A percentile compares a stretch with the other conserved stretches of the same genome.
Conservation (phyloP, 2,888 invertebrate genomes). For the Dryomyza anilis region DNA sequence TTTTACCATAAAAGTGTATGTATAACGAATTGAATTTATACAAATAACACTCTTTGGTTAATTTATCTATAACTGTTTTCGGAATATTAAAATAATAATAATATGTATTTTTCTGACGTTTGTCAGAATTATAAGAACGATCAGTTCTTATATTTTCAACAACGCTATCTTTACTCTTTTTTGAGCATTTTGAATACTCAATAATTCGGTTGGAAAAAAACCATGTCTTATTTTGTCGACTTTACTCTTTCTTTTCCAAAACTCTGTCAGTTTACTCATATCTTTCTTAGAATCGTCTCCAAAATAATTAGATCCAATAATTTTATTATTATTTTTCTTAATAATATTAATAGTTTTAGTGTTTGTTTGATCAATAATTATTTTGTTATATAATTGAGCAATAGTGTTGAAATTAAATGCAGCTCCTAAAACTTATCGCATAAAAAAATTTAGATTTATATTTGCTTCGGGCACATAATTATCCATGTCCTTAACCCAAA, state of each 20-base stretch:
- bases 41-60: background rate
- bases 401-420: background rate
- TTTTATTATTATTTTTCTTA: background rate
- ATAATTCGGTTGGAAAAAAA: background rate
- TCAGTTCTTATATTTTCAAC: background rate
- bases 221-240: background rate
- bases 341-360: background rate
- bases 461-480: background rate
- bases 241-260: background rate
- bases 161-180: background rate
- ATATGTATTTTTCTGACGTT: background rate
- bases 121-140: background rate
- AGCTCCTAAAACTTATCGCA: background rate
- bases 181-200: background rate
- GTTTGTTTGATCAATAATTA: background rate
- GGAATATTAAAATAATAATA: background rate
- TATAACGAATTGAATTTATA: background rate
- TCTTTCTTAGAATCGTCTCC: background rate
- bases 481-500: background rate
- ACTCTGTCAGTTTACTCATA: background rate
- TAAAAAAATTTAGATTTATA: background rate
- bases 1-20: background rate
- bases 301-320: background rate
- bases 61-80: background rate
- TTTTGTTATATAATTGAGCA: background rate